phyloP scores from a whole-genome alignment of 2,113 vertebrate genomes.

The Nothoprocta perdicaria region DNA sequence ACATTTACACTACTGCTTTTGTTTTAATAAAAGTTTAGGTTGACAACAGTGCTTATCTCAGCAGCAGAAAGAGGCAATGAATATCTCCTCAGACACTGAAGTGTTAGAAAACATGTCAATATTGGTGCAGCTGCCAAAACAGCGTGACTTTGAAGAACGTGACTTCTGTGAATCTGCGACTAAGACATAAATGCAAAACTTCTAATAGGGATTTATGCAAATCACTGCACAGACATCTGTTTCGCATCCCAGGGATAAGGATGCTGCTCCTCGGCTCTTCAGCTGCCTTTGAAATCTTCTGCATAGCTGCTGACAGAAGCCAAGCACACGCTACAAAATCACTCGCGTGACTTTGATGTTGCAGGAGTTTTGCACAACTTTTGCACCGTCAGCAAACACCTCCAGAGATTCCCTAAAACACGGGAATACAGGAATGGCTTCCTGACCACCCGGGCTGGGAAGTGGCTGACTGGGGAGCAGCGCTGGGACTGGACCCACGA shows the following conservation, averaged over 20 bases:
- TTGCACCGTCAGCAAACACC: neutral
- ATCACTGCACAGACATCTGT: slow-evolving; percentile 21
- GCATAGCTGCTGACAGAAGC: neutral
- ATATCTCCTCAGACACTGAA: slow-evolving; percentile 5
- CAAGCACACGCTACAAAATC: neutral
- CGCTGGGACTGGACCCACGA: neutral
- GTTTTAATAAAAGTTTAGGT: slow-evolving; percentile 6
- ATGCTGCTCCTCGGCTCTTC: neutral
- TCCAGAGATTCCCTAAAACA: neutral
- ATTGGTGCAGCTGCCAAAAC: slow-evolving; percentile 36
- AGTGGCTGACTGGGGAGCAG: neutral
- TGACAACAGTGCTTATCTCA: neutral
- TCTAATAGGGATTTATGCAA: slow-evolving; percentile 23
- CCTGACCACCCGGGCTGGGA: neutral
- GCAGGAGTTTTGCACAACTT: neutral
- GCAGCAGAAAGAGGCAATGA: neutral
- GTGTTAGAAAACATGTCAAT: slow-evolving; percentile 23
- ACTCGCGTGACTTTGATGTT: neutral
- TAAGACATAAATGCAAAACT: slow-evolving; percentile 31
- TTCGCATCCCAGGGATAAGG: slow-evolving; percentile 6
- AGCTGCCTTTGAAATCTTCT: neutral
- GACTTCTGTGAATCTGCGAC: slow-evolving; percentile 3
- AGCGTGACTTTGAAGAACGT: neutral
- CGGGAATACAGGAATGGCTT: neutral
- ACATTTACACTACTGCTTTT: neutral